phyloP scores from a whole-genome alignment of 2,888 invertebrate genomes.

The Apotomis betuletana region DNA sequence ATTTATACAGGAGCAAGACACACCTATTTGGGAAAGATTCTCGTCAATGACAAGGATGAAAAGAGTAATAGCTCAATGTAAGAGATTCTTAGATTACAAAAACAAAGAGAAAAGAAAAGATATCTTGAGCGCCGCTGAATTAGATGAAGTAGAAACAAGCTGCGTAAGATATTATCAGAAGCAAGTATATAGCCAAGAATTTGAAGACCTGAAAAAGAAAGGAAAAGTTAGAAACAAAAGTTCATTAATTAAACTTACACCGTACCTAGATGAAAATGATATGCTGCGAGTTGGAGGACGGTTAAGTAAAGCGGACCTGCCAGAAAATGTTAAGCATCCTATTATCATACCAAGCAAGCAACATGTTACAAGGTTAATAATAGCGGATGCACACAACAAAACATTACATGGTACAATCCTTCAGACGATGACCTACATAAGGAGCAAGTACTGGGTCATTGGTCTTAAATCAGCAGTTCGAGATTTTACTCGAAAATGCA shows the following conservation, averaged over 20 bases:
- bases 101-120: too few species aligned
- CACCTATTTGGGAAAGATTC: conserved; percentile 12
- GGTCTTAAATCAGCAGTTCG: conserved; percentile 15
- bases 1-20: not conserved
- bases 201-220: conserved; percentile 8
- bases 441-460: conserved; percentile 23
- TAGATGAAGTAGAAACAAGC: too few species aligned
- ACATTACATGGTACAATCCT: conserved; percentile 39
- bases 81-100: too few species aligned
- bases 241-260: conserved; percentile 25
- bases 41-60: too few species aligned
- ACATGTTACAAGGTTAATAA: conserved; percentile 35
- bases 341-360: conserved; percentile 40
- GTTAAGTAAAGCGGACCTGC: conserved; percentile 27
- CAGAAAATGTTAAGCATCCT: conserved; percentile 41
- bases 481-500: conserved; percentile 6
- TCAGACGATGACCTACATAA: conserved; percentile 17
- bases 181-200: not conserved
- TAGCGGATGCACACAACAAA: conserved; percentile 42
- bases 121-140: too few species aligned
- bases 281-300: conserved; percentile 37
- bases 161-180: too few species aligned
- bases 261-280: conserved; percentile 34
- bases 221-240: conserved; percentile 24
- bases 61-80: too few species aligned